Percentiles rank a stretch among this genome's conserved stretches.
Conservation (phyloP, 30 jellyfish, hydroid and myxozoan genomes). For the Mastigias papua region DNA sequence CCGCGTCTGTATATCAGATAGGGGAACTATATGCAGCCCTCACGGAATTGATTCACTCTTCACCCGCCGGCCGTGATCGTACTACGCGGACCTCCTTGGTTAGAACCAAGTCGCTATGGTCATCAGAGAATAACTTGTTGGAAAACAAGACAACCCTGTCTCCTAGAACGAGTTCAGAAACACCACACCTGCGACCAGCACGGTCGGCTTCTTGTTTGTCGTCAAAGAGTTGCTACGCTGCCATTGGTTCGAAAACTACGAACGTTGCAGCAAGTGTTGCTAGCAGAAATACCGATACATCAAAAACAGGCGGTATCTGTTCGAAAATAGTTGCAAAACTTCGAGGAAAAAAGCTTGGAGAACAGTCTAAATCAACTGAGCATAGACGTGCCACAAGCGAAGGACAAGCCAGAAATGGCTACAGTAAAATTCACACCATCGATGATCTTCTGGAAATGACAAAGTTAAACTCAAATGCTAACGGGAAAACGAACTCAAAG, state of each 20-base stretch:
- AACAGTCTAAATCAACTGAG: not conserved
- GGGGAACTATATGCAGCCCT: constrained; percentile 59
- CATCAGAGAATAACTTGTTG: constrained; percentile 46
- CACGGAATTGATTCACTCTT: constrained; percentile 50
- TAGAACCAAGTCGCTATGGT: constrained; percentile 33
- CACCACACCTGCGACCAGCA: constrained; percentile 40
- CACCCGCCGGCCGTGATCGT: constrained; percentile 33
- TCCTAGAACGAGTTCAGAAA: constrained; percentile 51
- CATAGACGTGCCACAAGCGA: not conserved
- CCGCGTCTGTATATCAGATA: constrained; percentile 72
- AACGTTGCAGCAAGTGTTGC: not conserved
- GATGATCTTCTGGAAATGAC: constrained; percentile 67
- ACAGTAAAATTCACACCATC: constrained; percentile 21
- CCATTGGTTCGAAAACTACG: constrained; percentile 29
- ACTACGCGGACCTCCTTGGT: constrained; percentile 12
- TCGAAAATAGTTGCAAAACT: constrained; percentile 51
- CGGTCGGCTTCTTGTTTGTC: constrained; percentile 68
- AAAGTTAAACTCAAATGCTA: not conserved
- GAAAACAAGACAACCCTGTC: not conserved
- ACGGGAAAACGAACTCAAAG: constrained; percentile 16
- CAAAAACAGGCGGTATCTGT: constrained; percentile 20
- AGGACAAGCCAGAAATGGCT: constrained; percentile 2
- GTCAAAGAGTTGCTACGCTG: constrained; percentile 66
- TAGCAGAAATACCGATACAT: constrained; percentile 8
- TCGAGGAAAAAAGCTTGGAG: constrained; percentile 48